Conservation (phyloP, 2,888 invertebrate genomes). For the Agrilus cyanescens region DNA sequence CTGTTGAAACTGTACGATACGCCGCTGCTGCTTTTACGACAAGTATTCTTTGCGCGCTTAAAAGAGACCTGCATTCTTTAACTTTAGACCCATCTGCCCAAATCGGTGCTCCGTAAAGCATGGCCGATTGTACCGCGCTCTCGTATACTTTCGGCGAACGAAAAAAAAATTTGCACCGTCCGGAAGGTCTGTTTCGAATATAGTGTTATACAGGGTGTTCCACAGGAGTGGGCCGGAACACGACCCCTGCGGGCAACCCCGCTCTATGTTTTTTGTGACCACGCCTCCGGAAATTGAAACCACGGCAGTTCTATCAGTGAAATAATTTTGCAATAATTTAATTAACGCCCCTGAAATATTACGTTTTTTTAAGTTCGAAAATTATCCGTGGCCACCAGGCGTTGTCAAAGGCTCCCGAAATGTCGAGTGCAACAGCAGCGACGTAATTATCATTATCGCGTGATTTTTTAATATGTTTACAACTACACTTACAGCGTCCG, state of each 20-base stretch:
- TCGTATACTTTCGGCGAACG: slow-evolving; percentile 6
- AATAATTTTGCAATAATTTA: neutral
- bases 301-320: slow-evolving; percentile 2
- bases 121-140: slow-evolving; percentile 7
- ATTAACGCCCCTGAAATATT: neutral
- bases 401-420: slow-evolving; percentile 20
- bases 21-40: no score
- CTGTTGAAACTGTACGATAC: no score
- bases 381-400: slow-evolving; percentile 22
- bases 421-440: slow-evolving; percentile 11
- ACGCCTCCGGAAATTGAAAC: neutral
- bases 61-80: no score
- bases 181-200: no score
- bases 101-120: slow-evolving; percentile 5
- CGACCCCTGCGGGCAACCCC: slow-evolving; percentile 11
- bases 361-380: no score
- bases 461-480: neutral
- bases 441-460: slow-evolving; percentile 6
- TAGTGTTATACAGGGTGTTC: no score
- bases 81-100: slow-evolving; percentile 4
- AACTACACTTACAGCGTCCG: slow-evolving; percentile 5
- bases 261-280: neutral
- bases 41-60: no score
- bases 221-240: no score
- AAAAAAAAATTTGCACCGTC: no score